Base-by-base conservation (phyloP, 2,888 invertebrate genomes). In the Norana najaformis region DNA sequence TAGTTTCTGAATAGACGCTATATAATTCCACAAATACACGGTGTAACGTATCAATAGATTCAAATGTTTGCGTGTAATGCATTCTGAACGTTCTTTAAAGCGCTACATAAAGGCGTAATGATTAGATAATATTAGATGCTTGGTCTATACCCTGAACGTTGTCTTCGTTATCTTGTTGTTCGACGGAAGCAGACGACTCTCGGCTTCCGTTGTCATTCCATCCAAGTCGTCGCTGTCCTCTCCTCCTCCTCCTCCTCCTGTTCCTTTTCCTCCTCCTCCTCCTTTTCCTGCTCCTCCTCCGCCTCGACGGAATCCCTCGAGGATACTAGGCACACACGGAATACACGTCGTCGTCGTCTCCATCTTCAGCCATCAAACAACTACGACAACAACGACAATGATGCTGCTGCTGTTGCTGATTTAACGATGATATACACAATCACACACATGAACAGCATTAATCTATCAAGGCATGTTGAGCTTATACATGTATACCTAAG, bases 121-220 rank as follows among this genome's bases (percentile, higher is more conserved):
- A 30, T 0, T n/a, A n/a, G 69, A 69, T 69, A 2, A 30, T 11
- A 69, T 69, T 69, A n/a, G 30, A 30, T 8, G 11, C 13, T 69
- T 69, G 30, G 30, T 5, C n/a, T 8, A 3, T 69, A 69, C 69
- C 69, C n/a, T 69, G 0, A 69, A 30, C 69, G 69, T 69, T 69
- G 69, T 69, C 69, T 69, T 69, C 69, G 69, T 69, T 69, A n/a
- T 69, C 69, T 69, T 69, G 69, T 69, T 69, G 69, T 69, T 69
- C n/a, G 69, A 69, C 11, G 69, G n/a, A 30, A 69, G 30, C 69
- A 69, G 69, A n/a, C 69, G 69, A 69, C 97, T 97, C 93, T 96
- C 96, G 90, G 91, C 97, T 37, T 88, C 53, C 14, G 89, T 89
- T 88, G 37, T 38, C 38, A 36, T 38, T 88, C 88, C 88, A 41